phyloP scores from a whole-genome alignment of 64 coral and sea anemone genomes.

The Montipora cactus region DNA sequence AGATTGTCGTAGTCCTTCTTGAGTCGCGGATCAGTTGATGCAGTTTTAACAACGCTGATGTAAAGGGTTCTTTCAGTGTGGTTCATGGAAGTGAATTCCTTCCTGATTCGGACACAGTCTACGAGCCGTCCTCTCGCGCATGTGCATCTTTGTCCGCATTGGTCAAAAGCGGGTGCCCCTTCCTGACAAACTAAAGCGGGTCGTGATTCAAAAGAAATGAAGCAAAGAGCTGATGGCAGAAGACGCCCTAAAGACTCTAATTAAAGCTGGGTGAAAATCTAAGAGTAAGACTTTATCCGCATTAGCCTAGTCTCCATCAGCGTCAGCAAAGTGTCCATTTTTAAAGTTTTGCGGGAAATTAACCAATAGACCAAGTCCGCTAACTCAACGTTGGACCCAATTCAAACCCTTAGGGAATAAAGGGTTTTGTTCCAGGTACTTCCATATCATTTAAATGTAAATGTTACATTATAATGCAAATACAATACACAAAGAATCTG shows the following conservation, averaged over 20 bases:
- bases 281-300: too few species aligned
- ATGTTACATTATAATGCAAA: too few species aligned
- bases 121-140: constrained; percentile 42
- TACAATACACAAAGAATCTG: too few species aligned
- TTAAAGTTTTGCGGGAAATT: too few species aligned
- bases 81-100: constrained; percentile 81
- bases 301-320: too few species aligned
- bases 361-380: too few species aligned
- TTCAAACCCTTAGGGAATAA: too few species aligned
- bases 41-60: constrained; percentile 41
- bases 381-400: too few species aligned
- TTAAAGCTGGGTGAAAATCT: not conserved
- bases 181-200: constrained; percentile 60
- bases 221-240: not conserved
- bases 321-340: too few species aligned
- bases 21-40: constrained; percentile 62
- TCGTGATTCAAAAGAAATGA: not conserved
- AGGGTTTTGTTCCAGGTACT: too few species aligned
- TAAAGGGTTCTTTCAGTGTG: constrained; percentile 52
- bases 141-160: constrained; percentile 76
- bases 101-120: constrained; percentile 76
- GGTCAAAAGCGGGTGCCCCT: constrained; percentile 28
- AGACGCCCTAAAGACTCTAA: not conserved
- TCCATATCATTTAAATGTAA: too few species aligned
- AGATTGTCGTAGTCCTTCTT: constrained; percentile 56